These are phyloP conservation scores for Sepiola atlantica DNA, from an alignment of 2,888 invertebrate genomes.

Conservation along the genomic window DNA sequence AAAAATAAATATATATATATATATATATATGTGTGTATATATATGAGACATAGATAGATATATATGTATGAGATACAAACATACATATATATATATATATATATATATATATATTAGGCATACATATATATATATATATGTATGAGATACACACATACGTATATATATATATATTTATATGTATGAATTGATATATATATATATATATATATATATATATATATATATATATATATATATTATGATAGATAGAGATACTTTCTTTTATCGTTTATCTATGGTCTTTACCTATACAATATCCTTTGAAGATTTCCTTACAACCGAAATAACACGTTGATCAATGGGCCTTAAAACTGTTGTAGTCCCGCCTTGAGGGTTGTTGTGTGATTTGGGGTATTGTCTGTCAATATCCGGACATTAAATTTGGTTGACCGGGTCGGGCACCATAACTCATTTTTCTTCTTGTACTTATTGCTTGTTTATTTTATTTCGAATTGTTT, in stretches of 20 bases:
- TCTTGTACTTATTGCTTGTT: not conserved
- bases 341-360: not conserved
- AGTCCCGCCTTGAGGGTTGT: not conserved
- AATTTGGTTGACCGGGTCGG: not conserved
- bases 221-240: not conserved
- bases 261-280: not conserved
- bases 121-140: not conserved
- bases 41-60: too few relatives aligned
- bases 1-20: too few relatives aligned
- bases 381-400: not conserved
- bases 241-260: too few relatives aligned
- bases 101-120: not conserved
- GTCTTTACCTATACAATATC: not conserved
- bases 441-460: not conserved
- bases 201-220: not conserved
- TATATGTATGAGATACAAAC: too few relatives aligned
- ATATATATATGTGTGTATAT: too few relatives aligned
- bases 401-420: conserved; percentile 6
- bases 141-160: not conserved
- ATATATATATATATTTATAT: not conserved
- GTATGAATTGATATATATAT: not conserved
- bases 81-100: not conserved
- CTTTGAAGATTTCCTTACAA: not conserved
- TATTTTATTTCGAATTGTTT: not conserved
- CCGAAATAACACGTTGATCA: not conserved